These are phyloP conservation scores for Helobdella robusta DNA, from an alignment of 2,888 invertebrate genomes.

Conservation along the genomic window DNA sequence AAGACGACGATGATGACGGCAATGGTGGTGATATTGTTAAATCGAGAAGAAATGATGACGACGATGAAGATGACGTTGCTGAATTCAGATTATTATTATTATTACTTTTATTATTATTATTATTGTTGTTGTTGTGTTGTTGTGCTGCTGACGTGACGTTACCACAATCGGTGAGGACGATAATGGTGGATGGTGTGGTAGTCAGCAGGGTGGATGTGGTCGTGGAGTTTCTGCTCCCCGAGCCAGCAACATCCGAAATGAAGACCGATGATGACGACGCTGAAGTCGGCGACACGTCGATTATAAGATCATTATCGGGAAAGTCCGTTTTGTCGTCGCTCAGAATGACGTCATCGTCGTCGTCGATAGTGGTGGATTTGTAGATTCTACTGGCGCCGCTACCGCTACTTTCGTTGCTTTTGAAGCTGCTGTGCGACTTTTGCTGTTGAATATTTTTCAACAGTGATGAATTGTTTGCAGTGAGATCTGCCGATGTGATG, in stretches of 20 bases:
- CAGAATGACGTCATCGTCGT: neutral
- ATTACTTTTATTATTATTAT: no score
- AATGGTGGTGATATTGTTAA: slow-evolving; percentile 14
- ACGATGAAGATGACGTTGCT: neutral
- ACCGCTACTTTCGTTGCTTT: no score
- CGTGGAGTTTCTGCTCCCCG: neutral
- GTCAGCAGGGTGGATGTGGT: neutral
- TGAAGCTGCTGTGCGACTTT: neutral
- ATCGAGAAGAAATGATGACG: slow-evolving; percentile 9
- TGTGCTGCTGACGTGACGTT: neutral
- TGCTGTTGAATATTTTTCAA: no score
- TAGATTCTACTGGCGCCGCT: no score
- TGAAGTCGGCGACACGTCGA: slow-evolving; percentile 10
- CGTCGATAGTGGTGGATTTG: no score
- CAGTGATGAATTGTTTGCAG: neutral
- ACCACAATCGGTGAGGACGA: neutral
- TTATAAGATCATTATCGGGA: slow-evolving; percentile 15
- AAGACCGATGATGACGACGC: no score
- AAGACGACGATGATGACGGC: no score
- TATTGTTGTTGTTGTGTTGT: no score
- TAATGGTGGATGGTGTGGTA: neutral
- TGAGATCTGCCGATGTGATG: neutral
- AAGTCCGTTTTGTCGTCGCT: neutral
- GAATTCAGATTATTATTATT: no score
- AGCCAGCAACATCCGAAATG: no score